Evolutionary conservation across 2,113 vertebrate genomes (phyloP).

Genomic region (Antechinus stuartii): DNA sequence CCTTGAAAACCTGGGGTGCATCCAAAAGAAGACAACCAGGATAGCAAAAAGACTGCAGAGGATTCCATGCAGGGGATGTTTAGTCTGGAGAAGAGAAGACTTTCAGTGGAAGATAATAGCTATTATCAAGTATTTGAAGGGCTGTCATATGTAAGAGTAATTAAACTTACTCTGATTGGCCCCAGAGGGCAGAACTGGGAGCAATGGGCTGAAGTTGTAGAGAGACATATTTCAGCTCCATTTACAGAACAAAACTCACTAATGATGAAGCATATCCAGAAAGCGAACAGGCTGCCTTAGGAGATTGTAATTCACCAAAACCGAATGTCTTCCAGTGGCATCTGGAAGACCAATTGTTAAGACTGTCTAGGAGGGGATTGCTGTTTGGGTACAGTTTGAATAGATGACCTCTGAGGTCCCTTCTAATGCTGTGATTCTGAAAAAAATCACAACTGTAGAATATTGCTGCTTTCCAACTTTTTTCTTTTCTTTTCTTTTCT

Average conservation of each 20-base stretch:
- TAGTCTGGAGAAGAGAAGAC: not conserved
- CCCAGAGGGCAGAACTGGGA: not conserved
- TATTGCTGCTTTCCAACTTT: not conserved
- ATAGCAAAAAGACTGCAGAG: not conserved
- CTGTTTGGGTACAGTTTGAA: not conserved
- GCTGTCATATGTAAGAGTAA: not conserved
- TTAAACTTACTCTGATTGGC: not conserved
- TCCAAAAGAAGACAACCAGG: not conserved
- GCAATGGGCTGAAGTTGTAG: not conserved
- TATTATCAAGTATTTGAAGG: not conserved
- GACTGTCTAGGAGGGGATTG: not conserved
- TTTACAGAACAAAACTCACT: not conserved
- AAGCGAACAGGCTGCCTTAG: not conserved
- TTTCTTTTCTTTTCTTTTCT: not conserved
- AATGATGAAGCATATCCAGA: constrained; percentile 4
- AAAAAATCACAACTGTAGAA: not conserved
- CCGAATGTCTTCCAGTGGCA: not conserved
- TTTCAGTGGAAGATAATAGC: not conserved
- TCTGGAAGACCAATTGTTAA: not conserved
- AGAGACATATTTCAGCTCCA: not conserved
- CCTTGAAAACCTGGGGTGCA: not conserved
- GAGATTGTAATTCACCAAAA: not conserved
- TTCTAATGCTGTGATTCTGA: not conserved
- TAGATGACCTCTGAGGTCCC: not conserved
- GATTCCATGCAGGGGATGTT: not conserved